A percentile compares a stretch with the other conserved stretches of the same genome.
phyloP scores from a whole-genome alignment of 1,140 invertebrate species.

The Nylanderia fulva region DNA sequence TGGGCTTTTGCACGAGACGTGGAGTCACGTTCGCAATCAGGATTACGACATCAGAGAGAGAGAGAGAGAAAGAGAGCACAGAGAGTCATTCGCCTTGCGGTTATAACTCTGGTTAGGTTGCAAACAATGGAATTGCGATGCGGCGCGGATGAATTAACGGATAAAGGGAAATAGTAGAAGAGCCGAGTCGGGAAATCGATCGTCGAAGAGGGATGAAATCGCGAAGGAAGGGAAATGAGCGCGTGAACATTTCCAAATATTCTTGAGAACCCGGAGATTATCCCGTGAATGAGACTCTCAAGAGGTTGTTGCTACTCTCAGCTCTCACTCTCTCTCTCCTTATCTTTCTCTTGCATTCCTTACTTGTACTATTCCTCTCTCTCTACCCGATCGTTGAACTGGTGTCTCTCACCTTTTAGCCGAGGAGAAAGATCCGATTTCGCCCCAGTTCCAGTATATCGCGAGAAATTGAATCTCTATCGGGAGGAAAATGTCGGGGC shows the following conservation, averaged over 20 bases:
- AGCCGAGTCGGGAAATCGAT: conserved; percentile 24
- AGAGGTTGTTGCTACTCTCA: background rate
- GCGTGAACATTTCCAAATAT: conserved; percentile 44
- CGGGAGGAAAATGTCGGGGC: conserved; percentile 24
- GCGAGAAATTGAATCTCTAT: conserved; percentile 32
- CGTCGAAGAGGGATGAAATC: background rate
- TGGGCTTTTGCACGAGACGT: conserved; percentile 42
- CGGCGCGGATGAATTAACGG: conserved; percentile 30
- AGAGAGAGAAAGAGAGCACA: background rate
- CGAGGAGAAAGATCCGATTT: conserved; percentile 55
- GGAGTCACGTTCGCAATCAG: conserved; percentile 35
- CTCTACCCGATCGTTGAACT: conserved; percentile 34
- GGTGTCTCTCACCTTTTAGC: background rate
- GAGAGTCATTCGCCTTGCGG: background rate
- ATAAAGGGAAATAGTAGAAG: conserved; percentile 36
- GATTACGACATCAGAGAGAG: background rate
- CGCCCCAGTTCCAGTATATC: conserved; percentile 47
- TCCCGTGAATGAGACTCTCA: conserved; percentile 8
- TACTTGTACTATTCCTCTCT: background rate
- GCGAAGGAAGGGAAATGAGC: background rate
- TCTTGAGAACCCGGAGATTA: conserved; percentile 44
- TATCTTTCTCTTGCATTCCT: background rate
- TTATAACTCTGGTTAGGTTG: background rate
- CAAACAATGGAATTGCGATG: conserved; percentile 58
- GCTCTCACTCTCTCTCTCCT: background rate